Conservation (phyloP, 1,140 invertebrate species). For the Bombus haemorrhoidalis region DNA sequence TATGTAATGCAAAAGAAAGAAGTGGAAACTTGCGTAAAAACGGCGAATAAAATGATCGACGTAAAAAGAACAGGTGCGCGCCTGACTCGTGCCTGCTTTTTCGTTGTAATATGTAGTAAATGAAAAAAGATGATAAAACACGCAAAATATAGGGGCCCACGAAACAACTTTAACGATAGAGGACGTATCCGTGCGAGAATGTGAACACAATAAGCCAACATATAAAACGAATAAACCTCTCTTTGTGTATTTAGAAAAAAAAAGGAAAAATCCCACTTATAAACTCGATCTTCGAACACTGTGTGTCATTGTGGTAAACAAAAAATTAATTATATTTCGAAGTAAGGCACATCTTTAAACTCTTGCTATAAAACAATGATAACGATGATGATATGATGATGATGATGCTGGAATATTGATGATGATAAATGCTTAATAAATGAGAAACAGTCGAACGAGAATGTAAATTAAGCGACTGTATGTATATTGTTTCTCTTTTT, state of each 20-base stretch:
- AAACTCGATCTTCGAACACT: slow-evolving; percentile 33
- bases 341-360: slow-evolving; percentile 25
- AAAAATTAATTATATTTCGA: slow-evolving; percentile 33
- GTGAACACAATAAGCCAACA: not conserved
- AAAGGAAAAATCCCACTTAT: slow-evolving; percentile 4
- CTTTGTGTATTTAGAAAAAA: slow-evolving; percentile 35
- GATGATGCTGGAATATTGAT: slow-evolving; percentile 1
- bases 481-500: not conserved
- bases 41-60: slow-evolving; percentile 16
- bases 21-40: slow-evolving; percentile 48
- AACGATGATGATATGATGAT: not conserved
- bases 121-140: not conserved
- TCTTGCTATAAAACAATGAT: slow-evolving; percentile 21
- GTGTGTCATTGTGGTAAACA: slow-evolving; percentile 16
- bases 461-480: slow-evolving; percentile 30
- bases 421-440: slow-evolving; percentile 32
- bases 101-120: slow-evolving; percentile 58
- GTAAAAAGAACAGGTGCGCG: slow-evolving; percentile 44
- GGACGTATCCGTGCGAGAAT: slow-evolving; percentile 11
- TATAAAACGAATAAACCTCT: slow-evolving; percentile 20
- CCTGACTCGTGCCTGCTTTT: slow-evolving; percentile 57
- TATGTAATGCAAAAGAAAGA: slow-evolving; percentile 33
- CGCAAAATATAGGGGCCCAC: slow-evolving; percentile 41
- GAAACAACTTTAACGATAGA: slow-evolving; percentile 28
- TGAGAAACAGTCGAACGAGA: slow-evolving; percentile 9